Base-by-base conservation (phyloP, 2,888 invertebrate genomes). In the Drosophila aldrichi region DNA sequence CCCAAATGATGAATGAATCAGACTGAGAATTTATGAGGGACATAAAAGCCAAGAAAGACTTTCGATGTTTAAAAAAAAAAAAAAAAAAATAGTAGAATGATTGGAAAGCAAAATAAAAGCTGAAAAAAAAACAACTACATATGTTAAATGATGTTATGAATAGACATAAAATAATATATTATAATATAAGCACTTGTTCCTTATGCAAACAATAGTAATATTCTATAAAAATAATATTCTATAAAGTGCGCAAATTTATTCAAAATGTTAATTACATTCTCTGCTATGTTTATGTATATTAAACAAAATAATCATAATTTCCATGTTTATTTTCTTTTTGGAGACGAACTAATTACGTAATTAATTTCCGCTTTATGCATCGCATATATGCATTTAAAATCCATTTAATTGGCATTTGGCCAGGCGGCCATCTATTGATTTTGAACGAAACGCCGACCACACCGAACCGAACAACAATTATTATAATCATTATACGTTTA, bases 341-440 rank as follows among this genome's bases (percentile, higher is more conserved):
- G 14, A 7, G 18, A 12, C 32, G 18, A 52, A 46, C 71, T 58
- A 76, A 64, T 79, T 76, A 54, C 59, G 55, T 67, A 71, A 77
- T 79, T 76, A 76, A 61, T 77, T 79, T 79, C 51, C 77, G 57
- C 58, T 61, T 70, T 54, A 62, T 77, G 71, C 59, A 51, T 61
- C 48, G 46, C 64, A 61, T 41, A 61, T 41, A 66, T 75, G 59
- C 66, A 67, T 77, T 72, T 55, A 75, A 65, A 75, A 49, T 54
- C 51, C 61, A 41, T 63, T 85, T 79, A 82, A 81, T 85, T 85
- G 76, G 29, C 67, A 69, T 72, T 80, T 73, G 68, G 55, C 65
- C 70, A 72, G 51, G 61, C 44, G 63, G 32, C 20, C 63, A 75
- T 70, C 75, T 85, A 88, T 82, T 82, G 88, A 88, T 88, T 82